phyloP scores from a whole-genome alignment of 2,797 vertebrate genomes.

The Phrynocephalus forsythii region DNA sequence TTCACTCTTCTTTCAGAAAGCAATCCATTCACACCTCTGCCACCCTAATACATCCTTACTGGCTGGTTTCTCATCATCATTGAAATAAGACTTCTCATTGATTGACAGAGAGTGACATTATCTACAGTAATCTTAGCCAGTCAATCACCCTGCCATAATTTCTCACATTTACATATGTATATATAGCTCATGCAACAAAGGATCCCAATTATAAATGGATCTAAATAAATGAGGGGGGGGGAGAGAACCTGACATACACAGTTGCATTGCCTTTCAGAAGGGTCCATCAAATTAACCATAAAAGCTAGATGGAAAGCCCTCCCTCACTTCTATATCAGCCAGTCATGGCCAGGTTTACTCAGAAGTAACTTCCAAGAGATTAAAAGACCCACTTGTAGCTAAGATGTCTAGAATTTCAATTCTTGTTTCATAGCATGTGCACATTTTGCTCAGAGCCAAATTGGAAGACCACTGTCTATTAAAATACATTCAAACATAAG shows the following conservation, averaged over 20 bases:
- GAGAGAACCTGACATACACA: not conserved
- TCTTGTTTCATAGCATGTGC: not conserved
- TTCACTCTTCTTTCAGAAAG: not conserved
- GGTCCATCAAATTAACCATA: not conserved
- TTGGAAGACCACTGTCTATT: slow-evolving; percentile 28
- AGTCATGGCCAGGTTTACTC: not conserved
- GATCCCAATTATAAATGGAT: not conserved
- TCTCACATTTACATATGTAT: not conserved
- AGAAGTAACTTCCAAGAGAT: no score
- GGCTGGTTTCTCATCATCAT: not conserved
- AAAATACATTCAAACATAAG: not conserved
- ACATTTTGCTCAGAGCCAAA: slow-evolving; percentile 10
- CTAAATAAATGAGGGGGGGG: not conserved
- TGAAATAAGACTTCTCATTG: slow-evolving; percentile 24
- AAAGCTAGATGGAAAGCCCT: not conserved
- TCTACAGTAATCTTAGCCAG: slow-evolving; percentile 21
- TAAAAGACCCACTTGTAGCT: not conserved
- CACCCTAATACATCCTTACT: not conserved
- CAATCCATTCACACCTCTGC: not conserved
- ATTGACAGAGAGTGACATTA: slow-evolving; percentile 34
- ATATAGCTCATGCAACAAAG: slow-evolving; percentile 13
- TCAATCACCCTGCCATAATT: slow-evolving; percentile 35
- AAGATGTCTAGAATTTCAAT: not conserved
- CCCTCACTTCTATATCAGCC: not conserved
- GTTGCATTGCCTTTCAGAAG: not conserved